Evolutionary conservation across 2,113 vertebrate genomes (phyloP).

Genomic region (Oryzias curvinotus): DNA sequence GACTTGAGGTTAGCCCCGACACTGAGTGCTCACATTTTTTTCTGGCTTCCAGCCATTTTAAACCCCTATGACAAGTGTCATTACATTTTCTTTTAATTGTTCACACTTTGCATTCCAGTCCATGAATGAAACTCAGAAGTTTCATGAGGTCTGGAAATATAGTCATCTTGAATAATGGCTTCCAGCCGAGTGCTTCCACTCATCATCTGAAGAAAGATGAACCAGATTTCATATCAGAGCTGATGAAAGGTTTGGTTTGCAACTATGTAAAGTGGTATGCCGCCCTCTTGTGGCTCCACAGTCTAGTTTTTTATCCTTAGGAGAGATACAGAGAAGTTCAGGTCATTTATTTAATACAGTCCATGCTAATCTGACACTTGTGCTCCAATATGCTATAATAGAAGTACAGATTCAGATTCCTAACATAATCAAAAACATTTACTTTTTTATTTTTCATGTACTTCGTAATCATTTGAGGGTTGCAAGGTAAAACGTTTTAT

Average conservation of each 20-base stretch:
- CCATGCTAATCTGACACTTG: too few relatives aligned
- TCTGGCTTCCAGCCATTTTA: slow-evolving; percentile 18
- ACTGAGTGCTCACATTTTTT: slow-evolving; percentile 1
- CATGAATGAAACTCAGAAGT: slow-evolving; percentile 12
- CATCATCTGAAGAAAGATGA: slow-evolving; percentile 17
- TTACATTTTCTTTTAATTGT: slow-evolving; percentile 23
- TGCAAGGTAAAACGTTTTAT: too few relatives aligned
- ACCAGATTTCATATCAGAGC: not conserved
- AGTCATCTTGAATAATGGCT: slow-evolving; percentile 33
- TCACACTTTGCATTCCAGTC: slow-evolving; percentile 30
- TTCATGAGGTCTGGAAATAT: slow-evolving; percentile 24
- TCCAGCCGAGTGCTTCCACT: slow-evolving; percentile 27
- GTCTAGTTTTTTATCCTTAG: not conserved
- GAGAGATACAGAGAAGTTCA: too few relatives aligned
- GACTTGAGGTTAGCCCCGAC: slow-evolving; percentile 21
- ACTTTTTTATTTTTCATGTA: too few relatives aligned
- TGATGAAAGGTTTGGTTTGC: not conserved
- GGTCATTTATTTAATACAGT: too few relatives aligned
- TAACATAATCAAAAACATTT: too few relatives aligned
- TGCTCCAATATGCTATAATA: too few relatives aligned
- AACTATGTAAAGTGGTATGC: slow-evolving; percentile 36
- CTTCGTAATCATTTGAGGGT: too few relatives aligned
- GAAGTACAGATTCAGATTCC: too few relatives aligned
- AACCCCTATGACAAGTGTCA: slow-evolving; percentile 35
- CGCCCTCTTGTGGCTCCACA: slow-evolving; percentile 60